These are phyloP conservation scores for Portevinia maculata DNA, from an alignment of 2,888 invertebrate species.

Conservation along the genomic window DNA sequence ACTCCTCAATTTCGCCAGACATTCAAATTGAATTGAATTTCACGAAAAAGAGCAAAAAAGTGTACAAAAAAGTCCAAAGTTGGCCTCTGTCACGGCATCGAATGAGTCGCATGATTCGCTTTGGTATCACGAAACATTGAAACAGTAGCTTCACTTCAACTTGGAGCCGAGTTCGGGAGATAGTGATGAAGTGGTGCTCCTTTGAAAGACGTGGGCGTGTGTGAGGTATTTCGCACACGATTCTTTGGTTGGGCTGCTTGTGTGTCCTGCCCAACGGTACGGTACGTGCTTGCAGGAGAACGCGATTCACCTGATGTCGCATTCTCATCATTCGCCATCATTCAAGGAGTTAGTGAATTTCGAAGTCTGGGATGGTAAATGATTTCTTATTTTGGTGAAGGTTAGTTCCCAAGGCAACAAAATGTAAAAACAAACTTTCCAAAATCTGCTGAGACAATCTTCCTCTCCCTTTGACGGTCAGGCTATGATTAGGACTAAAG, in stretches of 20 bases:
- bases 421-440: too few relatives aligned
- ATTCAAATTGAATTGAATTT: constrained; percentile 64
- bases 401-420: too few relatives aligned
- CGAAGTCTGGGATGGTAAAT: too few relatives aligned
- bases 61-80: constrained; percentile 42
- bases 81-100: constrained; percentile 70
- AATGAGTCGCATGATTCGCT: constrained; percentile 38
- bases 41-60: constrained; percentile 25
- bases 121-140: constrained; percentile 69
- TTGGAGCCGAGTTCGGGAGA: neutral
- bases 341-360: too few relatives aligned
- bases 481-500: too few relatives aligned
- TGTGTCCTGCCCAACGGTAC: constrained; percentile 7
- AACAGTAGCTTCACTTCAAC: constrained; percentile 24
- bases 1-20: constrained; percentile 67
- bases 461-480: too few relatives aligned
- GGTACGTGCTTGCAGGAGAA: neutral
- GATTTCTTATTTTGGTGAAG: too few relatives aligned
- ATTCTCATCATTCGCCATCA: neutral
- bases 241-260: neutral
- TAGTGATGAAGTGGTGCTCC: neutral
- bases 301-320: constrained; percentile 12
- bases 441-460: too few relatives aligned
- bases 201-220: constrained; percentile 58
- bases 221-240: constrained; percentile 49